Conservation (phyloP, 2,888 invertebrate species). For the Punctoribates punctum region DNA sequence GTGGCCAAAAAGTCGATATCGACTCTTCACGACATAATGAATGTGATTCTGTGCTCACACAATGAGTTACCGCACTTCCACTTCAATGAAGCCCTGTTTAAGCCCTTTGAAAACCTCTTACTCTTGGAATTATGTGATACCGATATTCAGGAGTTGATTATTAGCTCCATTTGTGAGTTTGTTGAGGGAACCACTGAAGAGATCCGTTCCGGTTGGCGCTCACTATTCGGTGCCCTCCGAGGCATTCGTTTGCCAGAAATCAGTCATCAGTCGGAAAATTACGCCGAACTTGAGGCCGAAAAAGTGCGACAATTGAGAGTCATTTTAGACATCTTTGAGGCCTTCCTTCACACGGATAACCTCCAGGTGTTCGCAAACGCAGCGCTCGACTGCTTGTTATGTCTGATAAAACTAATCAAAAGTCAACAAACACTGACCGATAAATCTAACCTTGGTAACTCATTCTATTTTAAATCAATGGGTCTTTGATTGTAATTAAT, state of each 20-base stretch:
- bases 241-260: slow-evolving; percentile 63
- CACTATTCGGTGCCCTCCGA: slow-evolving; percentile 85
- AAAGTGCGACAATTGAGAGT: slow-evolving; percentile 52
- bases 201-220: slow-evolving; percentile 92
- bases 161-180: slow-evolving; percentile 90
- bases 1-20: slow-evolving; percentile 83
- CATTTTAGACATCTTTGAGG: slow-evolving; percentile 78
- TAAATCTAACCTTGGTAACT: neutral
- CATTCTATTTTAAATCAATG: neutral
- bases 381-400: slow-evolving; percentile 86
- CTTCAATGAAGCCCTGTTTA: slow-evolving; percentile 88
- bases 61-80: slow-evolving; percentile 88
- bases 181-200: slow-evolving; percentile 90
- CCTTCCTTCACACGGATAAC: slow-evolving; percentile 87
- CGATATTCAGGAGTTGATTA: slow-evolving; percentile 84
- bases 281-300: slow-evolving; percentile 42
- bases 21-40: slow-evolving; percentile 86
- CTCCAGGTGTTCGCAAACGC: slow-evolving; percentile 89
- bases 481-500: neutral
- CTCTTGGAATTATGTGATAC: slow-evolving; percentile 88
- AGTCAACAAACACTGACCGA: neutral
- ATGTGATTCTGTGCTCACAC: slow-evolving; percentile 77
- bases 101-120: slow-evolving; percentile 89
- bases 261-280: neutral
- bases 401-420: slow-evolving; percentile 64